Conservation (phyloP, 2,797 vertebrate species). For the Semaprochilodus insignis region DNA sequence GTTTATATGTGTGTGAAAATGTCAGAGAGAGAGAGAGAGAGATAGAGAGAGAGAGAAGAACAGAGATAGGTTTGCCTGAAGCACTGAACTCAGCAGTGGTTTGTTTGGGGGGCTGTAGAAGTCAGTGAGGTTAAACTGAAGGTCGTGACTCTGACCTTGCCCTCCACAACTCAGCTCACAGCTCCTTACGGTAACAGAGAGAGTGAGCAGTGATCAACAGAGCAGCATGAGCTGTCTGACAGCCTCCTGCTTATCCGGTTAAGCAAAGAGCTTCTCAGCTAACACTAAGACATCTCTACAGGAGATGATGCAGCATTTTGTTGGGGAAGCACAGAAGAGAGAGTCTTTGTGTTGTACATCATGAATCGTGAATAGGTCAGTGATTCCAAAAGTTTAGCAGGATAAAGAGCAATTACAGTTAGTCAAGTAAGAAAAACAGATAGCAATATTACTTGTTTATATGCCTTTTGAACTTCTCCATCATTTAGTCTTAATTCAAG, state of each 20-base stretch:
- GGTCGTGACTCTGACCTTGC: constrained; percentile 62
- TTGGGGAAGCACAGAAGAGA: neutral
- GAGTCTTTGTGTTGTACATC: neutral
- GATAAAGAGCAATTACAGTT: neutral
- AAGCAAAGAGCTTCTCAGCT: constrained; percentile 58
- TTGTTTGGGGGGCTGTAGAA: constrained; percentile 11
- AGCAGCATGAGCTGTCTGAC: constrained; percentile 52
- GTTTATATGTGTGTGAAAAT: neutral
- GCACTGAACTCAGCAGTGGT: constrained; percentile 30
- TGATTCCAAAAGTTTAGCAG: neutral
- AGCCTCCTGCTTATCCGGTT: constrained; percentile 67
- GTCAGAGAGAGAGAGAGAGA: neutral
- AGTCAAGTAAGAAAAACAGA: neutral
- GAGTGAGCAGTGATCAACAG: constrained; percentile 64
- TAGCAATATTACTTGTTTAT: neutral
- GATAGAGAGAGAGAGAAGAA: neutral
- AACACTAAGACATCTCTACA: constrained; percentile 64
- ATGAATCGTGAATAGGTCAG: neutral
- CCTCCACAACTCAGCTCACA: constrained; percentile 51
- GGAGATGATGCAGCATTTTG: constrained; percentile 49
- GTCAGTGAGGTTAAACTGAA: constrained; percentile 49
- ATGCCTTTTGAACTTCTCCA: neutral
- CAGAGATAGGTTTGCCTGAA: constrained; percentile 18
- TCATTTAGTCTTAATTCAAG: neutral
- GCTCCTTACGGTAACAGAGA: constrained; percentile 52